Percentiles rank a stretch among this genome's conserved stretches.
These are phyloP conservation scores for Malacoraja senta DNA, from an alignment of 2,797 vertebrate genomes.

Conservation along the genomic window DNA sequence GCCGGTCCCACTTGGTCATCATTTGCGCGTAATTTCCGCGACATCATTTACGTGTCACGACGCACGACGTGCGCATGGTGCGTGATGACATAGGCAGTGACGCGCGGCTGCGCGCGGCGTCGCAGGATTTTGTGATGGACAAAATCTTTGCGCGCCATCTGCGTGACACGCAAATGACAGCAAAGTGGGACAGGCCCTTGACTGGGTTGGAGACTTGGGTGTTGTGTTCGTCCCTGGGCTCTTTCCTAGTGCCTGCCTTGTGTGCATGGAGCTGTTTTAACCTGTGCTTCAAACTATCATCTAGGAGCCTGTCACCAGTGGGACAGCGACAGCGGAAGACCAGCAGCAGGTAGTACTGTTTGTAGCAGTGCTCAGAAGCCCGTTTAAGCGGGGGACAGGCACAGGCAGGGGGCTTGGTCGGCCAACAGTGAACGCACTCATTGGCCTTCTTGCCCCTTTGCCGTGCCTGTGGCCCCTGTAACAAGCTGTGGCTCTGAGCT, in stretches of 20 bases:
- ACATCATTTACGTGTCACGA: too few species aligned
- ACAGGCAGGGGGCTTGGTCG: neutral
- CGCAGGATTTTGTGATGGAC: too few species aligned
- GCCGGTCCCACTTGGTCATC: too few species aligned
- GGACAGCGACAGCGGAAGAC: neutral
- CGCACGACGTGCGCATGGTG: too few species aligned
- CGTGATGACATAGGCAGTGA: too few species aligned
- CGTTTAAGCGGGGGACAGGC: too few species aligned
- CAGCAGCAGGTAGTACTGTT: neutral
- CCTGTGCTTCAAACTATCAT: neutral
- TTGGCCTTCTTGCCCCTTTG: neutral
- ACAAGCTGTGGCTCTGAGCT: neutral
- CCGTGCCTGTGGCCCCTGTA: neutral
- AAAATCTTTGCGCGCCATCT: too few species aligned
- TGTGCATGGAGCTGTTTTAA: neutral
- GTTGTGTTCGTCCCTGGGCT: neutral
- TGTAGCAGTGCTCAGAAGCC: neutral
- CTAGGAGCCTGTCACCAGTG: constrained; percentile 9
- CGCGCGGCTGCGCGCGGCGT: too few species aligned
- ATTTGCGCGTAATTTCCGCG: too few species aligned
- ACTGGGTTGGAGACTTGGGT: too few species aligned
- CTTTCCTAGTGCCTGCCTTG: neutral
- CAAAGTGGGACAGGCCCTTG: too few species aligned
- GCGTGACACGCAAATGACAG: too few species aligned
- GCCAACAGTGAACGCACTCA: neutral